Base-by-base conservation (phyloP, 1,140 invertebrate species). In the Papilio polyxenes region DNA sequence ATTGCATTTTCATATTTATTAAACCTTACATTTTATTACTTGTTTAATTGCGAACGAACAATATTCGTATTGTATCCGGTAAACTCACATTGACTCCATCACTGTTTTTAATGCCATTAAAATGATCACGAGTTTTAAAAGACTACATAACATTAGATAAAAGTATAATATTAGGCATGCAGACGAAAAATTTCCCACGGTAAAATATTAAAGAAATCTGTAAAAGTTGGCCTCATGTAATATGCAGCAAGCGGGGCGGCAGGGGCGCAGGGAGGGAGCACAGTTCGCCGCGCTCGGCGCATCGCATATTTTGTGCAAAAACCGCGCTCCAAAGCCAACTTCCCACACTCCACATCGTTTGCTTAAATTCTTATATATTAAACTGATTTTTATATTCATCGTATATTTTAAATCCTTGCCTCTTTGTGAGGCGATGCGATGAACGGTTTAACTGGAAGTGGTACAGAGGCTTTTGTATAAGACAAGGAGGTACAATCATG, bases 171-270 rank as follows among this genome's bases (percentile, higher is more conserved):
- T 78, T 82, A 86, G 79, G 83, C 84, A 85, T 56, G 75, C 75
- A 77, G 77, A 44, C 53, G 77, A 83, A 84, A 84, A 87, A 91
- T 92, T 92, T 92, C 89, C 90, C 87, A 90, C 88, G 89, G 78
- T 90, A 84, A 91, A 92, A 92, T 93, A 93, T 93, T 91, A 88
- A 92, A 91, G 90, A 90, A 89, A 92, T 92, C 88, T 87, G 87
- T 87, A 88, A 89, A 90, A 91, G 87, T 93, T 91, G 87, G 82
- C 85, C 91, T 92, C 91, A 93, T 93, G 91, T 91, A 93, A 92
- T 92, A 93, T 93, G 92, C 92, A 93, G 88, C 85, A 86, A 56
- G 85, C 82, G 75, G n/a, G 74, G 74, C n/a, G 76, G 76, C 31
- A 80, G 40, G 40, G 51, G 51, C 51, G 51, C 13, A 48, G 84